Evolutionary conservation across 2,888 invertebrate genomes (phyloP).

Genomic region (Pegoplata infirma): DNA sequence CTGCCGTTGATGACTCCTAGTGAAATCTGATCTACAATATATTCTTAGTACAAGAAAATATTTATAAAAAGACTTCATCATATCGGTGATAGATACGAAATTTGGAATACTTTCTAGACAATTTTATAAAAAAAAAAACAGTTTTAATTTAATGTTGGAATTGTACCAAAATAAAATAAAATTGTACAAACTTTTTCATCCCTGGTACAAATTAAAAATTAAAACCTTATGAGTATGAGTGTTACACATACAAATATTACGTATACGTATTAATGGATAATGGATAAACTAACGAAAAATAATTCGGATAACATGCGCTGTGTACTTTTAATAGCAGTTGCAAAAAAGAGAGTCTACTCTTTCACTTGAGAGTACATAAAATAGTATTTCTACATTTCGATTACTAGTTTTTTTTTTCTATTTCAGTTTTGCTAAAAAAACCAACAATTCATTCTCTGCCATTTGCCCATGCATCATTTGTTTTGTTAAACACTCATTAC

Average conservation of each 20-base stretch:
- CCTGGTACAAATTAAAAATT: too few relatives aligned
- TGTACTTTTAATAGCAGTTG: neutral
- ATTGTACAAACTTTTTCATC: neutral
- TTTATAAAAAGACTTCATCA: too few relatives aligned
- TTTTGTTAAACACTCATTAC: constrained; percentile 13
- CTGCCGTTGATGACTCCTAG: too few relatives aligned
- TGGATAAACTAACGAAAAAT: constrained; percentile 1
- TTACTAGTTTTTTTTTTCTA: neutral
- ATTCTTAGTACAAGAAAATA: too few relatives aligned
- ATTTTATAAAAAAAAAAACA: too few relatives aligned
- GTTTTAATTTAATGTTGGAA: too few relatives aligned
- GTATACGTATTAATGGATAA: constrained; percentile 3
- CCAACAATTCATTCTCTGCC: neutral
- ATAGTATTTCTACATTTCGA: neutral
- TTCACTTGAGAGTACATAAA: neutral
- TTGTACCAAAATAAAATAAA: too few relatives aligned
- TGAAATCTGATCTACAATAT: too few relatives aligned
- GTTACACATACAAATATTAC: neutral
- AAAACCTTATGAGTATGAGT: neutral
- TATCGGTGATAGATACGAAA: neutral
- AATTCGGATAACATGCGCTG: constrained; percentile 68
- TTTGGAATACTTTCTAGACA: neutral
- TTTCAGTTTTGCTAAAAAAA: neutral
- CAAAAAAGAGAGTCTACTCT: neutral
- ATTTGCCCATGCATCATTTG: neutral